Conservation (phyloP, 2,113 vertebrate genomes). For the Onychostruthus taczanowskii region DNA sequence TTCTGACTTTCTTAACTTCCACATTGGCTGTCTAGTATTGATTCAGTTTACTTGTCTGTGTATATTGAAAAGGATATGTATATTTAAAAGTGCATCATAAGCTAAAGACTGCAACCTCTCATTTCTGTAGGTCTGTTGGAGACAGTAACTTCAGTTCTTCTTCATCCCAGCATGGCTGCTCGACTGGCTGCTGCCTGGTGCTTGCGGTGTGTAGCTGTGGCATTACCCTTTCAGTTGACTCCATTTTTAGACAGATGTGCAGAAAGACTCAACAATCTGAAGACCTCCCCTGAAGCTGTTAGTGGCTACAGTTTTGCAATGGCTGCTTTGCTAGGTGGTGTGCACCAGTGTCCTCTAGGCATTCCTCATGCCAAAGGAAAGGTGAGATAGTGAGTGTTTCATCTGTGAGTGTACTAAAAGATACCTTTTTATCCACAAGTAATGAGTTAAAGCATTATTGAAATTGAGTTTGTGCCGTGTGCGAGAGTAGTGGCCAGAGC, state of each 20-base stretch:
- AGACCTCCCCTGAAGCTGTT: conserved; percentile 96
- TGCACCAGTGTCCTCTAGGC: conserved; percentile 95
- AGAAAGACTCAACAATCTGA: conserved; percentile 94
- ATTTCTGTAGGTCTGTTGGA: conserved; percentile 85
- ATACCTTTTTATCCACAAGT: neutral
- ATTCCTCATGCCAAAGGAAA: conserved; percentile 98
- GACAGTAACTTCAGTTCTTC: conserved; percentile 93
- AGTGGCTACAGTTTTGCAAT: conserved; percentile 99
- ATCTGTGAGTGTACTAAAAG: neutral
- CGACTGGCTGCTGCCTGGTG: conserved; percentile 95
- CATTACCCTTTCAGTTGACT: conserved; percentile 92
- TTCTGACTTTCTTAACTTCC: neutral
- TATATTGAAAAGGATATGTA: neutral
- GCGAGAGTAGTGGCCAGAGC: neutral
- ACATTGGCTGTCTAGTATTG: neutral
- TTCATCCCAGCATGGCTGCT: conserved; percentile 98
- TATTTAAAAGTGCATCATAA: neutral
- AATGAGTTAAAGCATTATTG: neutral
- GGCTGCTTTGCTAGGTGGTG: conserved; percentile 94
- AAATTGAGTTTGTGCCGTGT: neutral
- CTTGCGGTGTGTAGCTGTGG: conserved; percentile 93
- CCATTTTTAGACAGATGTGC: conserved; percentile 93
- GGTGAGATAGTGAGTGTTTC: conserved; percentile 70
- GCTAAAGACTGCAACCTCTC: neutral
- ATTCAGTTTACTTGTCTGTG: neutral